phyloP scores from a whole-genome alignment of 2,113 vertebrate species.

The Corythornis cristatus region DNA sequence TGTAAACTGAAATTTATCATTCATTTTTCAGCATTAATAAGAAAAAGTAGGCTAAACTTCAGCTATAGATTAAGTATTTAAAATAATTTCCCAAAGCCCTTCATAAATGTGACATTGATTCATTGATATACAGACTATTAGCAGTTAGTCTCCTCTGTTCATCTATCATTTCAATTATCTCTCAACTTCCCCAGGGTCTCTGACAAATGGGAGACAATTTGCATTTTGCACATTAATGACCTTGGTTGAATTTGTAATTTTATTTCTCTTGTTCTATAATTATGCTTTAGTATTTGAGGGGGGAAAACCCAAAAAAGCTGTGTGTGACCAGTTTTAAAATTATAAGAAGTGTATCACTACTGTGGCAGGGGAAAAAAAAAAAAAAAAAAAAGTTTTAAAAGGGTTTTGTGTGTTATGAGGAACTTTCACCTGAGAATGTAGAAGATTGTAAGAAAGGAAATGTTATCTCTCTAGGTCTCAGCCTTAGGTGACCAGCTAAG shows the following conservation, averaged over 20 bases:
- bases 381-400: neutral
- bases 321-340: neutral
- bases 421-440: neutral
- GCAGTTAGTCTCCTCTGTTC: slow-evolving; percentile 74
- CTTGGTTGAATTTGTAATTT: slow-evolving; percentile 71
- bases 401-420: neutral
- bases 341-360: neutral
- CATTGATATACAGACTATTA: slow-evolving; percentile 79
- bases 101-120: slow-evolving; percentile 79
- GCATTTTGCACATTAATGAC: slow-evolving; percentile 76
- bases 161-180: slow-evolving; percentile 83
- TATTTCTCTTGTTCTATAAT: neutral
- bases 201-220: slow-evolving; percentile 80
- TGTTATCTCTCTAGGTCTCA: accelerated
- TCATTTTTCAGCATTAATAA: slow-evolving; percentile 56
- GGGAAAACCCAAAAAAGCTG: neutral
- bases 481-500: neutral
- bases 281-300: neutral
- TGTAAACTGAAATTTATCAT: slow-evolving; percentile 24
- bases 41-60: slow-evolving; percentile 67
- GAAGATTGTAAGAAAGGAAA: neutral
- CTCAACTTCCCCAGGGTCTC: slow-evolving; percentile 71
- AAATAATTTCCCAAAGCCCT: slow-evolving; percentile 74
- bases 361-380: neutral
- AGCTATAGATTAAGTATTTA: slow-evolving; percentile 66